Base-by-base conservation (phyloP, 2,797 vertebrate genomes). In the Meda fulgida region DNA sequence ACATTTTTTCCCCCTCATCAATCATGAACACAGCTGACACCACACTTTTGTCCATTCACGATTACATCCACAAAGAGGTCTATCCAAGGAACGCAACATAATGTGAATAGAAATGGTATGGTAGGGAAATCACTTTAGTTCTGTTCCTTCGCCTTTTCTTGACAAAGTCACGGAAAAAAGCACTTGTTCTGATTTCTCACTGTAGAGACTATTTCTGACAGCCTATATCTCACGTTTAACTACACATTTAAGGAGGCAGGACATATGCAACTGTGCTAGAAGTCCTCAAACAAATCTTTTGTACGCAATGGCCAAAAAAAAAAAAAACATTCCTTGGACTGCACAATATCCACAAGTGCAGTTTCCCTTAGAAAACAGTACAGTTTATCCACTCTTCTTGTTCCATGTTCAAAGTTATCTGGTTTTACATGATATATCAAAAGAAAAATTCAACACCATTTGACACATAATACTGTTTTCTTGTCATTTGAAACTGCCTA, bases 401-500 rank as follows among this genome's bases (percentile, higher is more conserved):
- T 48, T 87, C 82, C 67, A 70, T 69, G 77, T 72, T 83, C 65
- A 29, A 79, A 87, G 87, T 80, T 75, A 77, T 51, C 48, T 55
- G 43, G 85, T 40, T 81, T 90, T 87, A 55, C 85, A 86, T 86
- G 86, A 79, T 89, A 89, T 18, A 78, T 80, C 10, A 19, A 11
- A 38, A 38, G 11, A 40, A 11, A 7, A 7, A 7, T 0, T 78
- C 36, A 55, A 72, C 21, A 80, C 43, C 66, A 31, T 40, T 48
- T 58, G 60, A 91, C 90, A 90, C 90, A 91, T 88, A 51, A 77
- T 81, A 86, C 83, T 19, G 43, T 89, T 89, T 63, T 71, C 90
- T 63, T 91, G 85, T 71, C 89, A 46, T 53, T 31, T 89, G 91
- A 93, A 93, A 91, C 93, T 90, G 92, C 90, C 92, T 88, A 75